phyloP scores from a whole-genome alignment of 2,797 vertebrate genomes.

The Clarias fuscus region DNA sequence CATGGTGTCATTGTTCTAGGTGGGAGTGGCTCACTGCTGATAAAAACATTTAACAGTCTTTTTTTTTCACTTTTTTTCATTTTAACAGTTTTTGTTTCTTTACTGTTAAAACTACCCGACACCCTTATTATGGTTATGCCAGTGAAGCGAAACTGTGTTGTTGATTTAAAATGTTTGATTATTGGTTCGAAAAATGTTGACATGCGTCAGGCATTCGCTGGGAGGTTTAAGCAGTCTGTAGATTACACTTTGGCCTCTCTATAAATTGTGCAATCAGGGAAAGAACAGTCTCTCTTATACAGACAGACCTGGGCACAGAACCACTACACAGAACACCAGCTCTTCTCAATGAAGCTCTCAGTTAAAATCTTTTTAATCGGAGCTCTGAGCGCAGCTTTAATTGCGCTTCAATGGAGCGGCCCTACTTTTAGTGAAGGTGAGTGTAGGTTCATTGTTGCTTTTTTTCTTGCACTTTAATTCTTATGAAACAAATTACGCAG shows the following conservation, averaged over 20 bases:
- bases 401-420: conserved; percentile 43
- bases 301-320: background rate
- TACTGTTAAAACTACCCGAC: too few species aligned
- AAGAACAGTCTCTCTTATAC: background rate
- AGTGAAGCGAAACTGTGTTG: too few species aligned
- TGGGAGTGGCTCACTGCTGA: too few species aligned
- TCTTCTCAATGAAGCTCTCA: conserved; percentile 40
- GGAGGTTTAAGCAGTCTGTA: background rate
- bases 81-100: too few species aligned
- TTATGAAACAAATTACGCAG: background rate
- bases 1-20: too few species aligned
- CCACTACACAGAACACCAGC: background rate
- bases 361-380: conserved; percentile 40
- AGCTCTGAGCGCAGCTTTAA: conserved; percentile 35
- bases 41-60: too few species aligned
- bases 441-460: background rate
- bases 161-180: too few species aligned
- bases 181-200: background rate
- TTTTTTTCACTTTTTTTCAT: too few species aligned
- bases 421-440: conserved; percentile 47
- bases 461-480: background rate
- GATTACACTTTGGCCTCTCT: background rate
- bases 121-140: too few species aligned
- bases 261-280: background rate
- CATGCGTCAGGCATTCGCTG: background rate